phyloP scores from a whole-genome alignment of 2,797 vertebrate species.

The Halcyon badia region DNA sequence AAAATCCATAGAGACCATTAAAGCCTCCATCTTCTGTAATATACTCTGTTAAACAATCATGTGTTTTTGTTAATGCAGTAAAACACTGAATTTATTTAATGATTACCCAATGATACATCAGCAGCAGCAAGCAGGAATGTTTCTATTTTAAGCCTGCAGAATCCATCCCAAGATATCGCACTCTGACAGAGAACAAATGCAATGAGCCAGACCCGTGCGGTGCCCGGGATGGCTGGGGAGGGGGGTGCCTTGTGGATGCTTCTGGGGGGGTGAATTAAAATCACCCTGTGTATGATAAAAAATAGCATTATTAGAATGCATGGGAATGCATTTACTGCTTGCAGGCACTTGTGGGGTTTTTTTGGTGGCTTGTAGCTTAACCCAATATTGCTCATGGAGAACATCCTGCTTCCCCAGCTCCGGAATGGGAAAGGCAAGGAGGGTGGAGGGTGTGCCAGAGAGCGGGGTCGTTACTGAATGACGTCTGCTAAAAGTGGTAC shows the following conservation, averaged over 20 bases:
- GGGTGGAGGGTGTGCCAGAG: background rate
- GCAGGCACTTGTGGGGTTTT: background rate
- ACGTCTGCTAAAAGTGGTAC: background rate
- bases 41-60: conserved; percentile 82
- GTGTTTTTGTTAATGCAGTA: conserved; percentile 79
- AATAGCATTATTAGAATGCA: background rate
- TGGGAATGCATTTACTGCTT: background rate
- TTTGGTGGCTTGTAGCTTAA: background rate
- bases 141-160: conserved; percentile 71
- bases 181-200: background rate
- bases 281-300: conserved; percentile 15
- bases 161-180: conserved; percentile 41
- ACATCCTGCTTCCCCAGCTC: background rate
- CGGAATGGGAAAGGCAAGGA: background rate
- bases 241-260: background rate
- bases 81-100: conserved; percentile 79
- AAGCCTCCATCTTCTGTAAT: conserved; percentile 77
- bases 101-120: conserved; percentile 64
- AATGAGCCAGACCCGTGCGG: conserved; percentile 4
- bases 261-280: background rate
- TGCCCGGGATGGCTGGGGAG: background rate
- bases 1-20: conserved; percentile 79
- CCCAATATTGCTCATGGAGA: background rate
- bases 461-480: background rate
- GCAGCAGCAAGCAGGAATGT: conserved; percentile 48